Percentiles rank a stretch among this genome's conserved stretches.
Conservation (phyloP, 2,797 vertebrate species). For the Poeciliopsis infans region DNA sequence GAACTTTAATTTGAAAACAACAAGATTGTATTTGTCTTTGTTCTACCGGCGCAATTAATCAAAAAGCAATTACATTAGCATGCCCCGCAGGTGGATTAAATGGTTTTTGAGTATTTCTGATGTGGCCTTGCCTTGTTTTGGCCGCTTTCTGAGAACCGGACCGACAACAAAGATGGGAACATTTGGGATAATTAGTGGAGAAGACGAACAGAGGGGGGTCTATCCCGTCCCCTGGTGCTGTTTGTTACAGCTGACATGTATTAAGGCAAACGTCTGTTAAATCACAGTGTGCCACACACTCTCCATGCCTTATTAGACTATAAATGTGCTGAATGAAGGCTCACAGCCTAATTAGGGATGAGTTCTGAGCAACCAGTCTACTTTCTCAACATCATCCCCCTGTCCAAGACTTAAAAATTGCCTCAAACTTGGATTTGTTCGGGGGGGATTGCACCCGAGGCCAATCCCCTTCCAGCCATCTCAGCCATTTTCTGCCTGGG, state of each 20-base stretch:
- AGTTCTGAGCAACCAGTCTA: conserved; percentile 51
- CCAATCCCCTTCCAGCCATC: conserved; percentile 63
- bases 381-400: conserved; percentile 37
- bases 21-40: conserved; percentile 21
- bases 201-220: conserved; percentile 60
- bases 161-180: conserved; percentile 50
- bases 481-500: conserved; percentile 64
- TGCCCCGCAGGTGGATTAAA: conserved; percentile 71
- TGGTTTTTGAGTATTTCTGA: conserved; percentile 71
- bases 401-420: conserved; percentile 54
- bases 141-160: conserved; percentile 31
- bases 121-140: conserved; percentile 37
- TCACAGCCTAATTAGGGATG: conserved; percentile 70
- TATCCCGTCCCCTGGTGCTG: conserved; percentile 24
- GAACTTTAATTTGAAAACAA: conserved; percentile 71
- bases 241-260: conserved; percentile 59
- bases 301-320: conserved; percentile 72
- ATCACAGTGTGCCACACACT: conserved; percentile 58
- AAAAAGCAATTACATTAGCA: conserved; percentile 77
- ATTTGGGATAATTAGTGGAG: conserved; percentile 71
- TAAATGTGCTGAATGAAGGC: conserved; percentile 72
- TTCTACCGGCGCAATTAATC: conserved; percentile 68
- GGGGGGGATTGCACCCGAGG: conserved; percentile 58
- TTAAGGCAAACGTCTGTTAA: conserved; percentile 74
- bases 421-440: conserved; percentile 55